Base-by-base conservation (phyloP, 1,140 invertebrate genomes). In the Bombus waltoni region DNA sequence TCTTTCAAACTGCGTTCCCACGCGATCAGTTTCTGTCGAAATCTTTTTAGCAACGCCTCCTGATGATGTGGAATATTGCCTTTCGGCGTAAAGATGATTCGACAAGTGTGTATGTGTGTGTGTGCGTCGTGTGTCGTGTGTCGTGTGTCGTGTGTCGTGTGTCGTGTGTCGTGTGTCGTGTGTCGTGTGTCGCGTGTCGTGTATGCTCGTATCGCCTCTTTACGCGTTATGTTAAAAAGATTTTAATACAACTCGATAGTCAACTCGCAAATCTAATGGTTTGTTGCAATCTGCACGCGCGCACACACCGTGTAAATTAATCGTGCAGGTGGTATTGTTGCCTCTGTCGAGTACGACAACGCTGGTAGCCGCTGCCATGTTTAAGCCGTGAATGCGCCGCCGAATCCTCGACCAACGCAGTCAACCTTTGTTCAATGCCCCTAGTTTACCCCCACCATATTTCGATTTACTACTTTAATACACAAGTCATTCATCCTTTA, bases 291-390 rank as follows among this genome's bases (percentile, higher is more conserved):
- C 35, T 68, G 40, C 68, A 87, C 85, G 65, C 82, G 78, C 87
- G 80, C 71, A 91, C 87, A 97, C 96, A 98, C 98, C 98, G 96
- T 98, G 98, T 96, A 98, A 96, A 96, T 98, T 98, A 95, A 98
- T 98, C 92, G 98, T 98, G 96, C 98, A 98, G 94, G 98, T 98
- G 95, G 98, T 98, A 96, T 98, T 98, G 96, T 98, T 98, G 95
- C 98, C 98, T 95, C 98, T 97, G 96, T 98, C 98, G 93, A 98
- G 96, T 93, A 98, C 97, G 94, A 98, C 98, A 95, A 98, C 98
- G 96, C 97, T 98, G 90, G 98, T 98, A 96, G 97, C 97, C 92
- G 97, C 97, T 97, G 97, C 97, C 96, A 97, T 97, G 96, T 96
- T 96, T 95, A 93, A 94, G 93, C 93, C 92, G 93, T 95, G 93